phyloP scores from a whole-genome alignment of 1,140 invertebrate genomes.

The Sitophilus oryzae region DNA sequence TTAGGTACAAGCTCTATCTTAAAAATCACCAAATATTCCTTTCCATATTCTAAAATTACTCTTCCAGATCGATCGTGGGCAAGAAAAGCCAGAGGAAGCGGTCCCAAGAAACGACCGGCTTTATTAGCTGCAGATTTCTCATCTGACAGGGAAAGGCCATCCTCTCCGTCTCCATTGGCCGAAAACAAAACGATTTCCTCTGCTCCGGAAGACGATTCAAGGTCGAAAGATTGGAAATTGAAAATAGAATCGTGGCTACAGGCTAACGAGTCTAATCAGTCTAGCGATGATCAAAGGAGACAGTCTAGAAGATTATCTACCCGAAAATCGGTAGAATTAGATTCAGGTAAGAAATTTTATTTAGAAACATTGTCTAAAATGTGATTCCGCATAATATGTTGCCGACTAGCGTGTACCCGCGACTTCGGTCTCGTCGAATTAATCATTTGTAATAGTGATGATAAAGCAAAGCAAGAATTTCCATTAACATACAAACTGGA shows the following conservation, averaged over 20 bases:
- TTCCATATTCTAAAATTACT: constrained; percentile 5
- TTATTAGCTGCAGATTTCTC: constrained; percentile 63
- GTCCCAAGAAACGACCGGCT: constrained; percentile 60
- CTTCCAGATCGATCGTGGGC: constrained; percentile 78
- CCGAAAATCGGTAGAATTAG: constrained; percentile 70
- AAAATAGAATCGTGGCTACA: constrained; percentile 88
- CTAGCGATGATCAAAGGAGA: constrained; percentile 58
- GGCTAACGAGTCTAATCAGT: constrained; percentile 75
- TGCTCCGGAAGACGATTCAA: constrained; percentile 48
- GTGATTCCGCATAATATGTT: too few species aligned
- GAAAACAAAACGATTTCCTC: constrained; percentile 43
- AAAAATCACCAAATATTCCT: neutral
- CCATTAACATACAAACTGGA: too few species aligned
- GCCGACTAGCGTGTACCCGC: too few species aligned
- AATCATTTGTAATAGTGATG: too few species aligned
- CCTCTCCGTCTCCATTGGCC: constrained; percentile 59
- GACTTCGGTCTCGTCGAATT: too few species aligned
- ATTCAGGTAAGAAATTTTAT: constrained; percentile 56
- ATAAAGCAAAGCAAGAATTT: too few species aligned
- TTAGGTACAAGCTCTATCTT: constrained; percentile 43
- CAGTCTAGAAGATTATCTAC: constrained; percentile 59
- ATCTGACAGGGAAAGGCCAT: constrained; percentile 64
- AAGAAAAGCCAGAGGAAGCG: constrained; percentile 66
- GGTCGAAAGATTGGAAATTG: constrained; percentile 66
- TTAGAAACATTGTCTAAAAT: neutral